A percentile compares a stretch with the other conserved stretches of the same genome.
These are phyloP conservation scores for Caenorhabditis remanei DNA, from an alignment of 1,140 invertebrate genomes.

Conservation along the genomic window DNA sequence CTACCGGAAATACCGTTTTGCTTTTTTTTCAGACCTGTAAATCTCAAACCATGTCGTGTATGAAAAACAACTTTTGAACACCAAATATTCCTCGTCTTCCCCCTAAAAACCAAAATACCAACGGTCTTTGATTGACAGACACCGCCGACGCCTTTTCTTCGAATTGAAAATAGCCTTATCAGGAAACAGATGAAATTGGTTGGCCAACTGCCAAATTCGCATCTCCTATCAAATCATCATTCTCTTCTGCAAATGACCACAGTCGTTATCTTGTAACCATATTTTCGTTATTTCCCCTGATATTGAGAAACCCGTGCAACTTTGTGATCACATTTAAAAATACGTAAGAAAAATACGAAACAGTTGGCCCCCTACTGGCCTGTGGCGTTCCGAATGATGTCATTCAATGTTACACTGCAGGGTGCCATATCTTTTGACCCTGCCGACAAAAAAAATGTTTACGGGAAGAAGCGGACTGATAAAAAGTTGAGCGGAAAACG, in stretches of 20 bases:
- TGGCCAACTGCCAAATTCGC: neutral
- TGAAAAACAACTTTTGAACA: too few species aligned
- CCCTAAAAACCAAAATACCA: too few species aligned
- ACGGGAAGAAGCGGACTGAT: too few species aligned
- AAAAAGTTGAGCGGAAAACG: neutral
- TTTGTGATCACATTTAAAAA: too few species aligned
- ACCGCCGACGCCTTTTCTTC: neutral
- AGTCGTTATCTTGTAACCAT: too few species aligned
- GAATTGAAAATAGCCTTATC: neutral
- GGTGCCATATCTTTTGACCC: neutral
- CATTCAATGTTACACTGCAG: neutral
- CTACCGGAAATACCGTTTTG: too few species aligned
- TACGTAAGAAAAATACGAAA: too few species aligned
- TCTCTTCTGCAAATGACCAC: neutral
- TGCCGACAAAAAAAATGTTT: neutral
- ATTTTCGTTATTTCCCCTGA: too few species aligned
- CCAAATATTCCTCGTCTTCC: too few species aligned
- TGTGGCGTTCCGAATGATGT: constrained; percentile 12
- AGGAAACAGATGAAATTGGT: neutral
- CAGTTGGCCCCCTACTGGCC: neutral
- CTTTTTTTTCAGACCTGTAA: too few species aligned
- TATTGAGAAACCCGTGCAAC: neutral
- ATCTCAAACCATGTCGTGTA: too few species aligned
- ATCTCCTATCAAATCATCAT: neutral
- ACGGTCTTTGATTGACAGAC: too few species aligned